Conservation (phyloP, 2,113 vertebrate species). For the Cheilinus undulatus region DNA sequence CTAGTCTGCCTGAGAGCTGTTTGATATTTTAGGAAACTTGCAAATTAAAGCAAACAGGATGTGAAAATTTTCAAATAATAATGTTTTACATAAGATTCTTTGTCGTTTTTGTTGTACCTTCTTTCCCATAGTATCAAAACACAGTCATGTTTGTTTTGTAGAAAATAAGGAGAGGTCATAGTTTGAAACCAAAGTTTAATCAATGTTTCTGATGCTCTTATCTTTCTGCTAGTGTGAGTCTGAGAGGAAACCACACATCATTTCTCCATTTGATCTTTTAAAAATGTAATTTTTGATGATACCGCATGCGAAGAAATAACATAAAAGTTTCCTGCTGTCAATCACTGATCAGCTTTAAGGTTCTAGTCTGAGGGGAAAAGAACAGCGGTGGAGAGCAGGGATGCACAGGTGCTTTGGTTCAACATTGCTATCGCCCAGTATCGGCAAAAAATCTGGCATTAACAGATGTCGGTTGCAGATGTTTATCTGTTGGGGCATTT, state of each 20-base stretch:
- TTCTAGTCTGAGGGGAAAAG: not conserved
- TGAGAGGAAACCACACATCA: too few relatives aligned
- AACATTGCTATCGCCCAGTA: too few relatives aligned
- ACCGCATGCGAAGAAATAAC: not conserved
- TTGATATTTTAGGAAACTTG: not conserved
- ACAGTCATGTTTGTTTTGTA: not conserved
- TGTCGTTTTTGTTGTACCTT: not conserved
- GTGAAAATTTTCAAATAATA: not conserved
- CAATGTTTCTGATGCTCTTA: too few relatives aligned
- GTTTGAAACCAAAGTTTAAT: not conserved
- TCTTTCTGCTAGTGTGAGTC: too few relatives aligned
- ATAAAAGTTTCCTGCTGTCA: not conserved
- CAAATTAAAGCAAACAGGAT: constrained; percentile 1
- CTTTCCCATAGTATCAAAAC: not conserved
- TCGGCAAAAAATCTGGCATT: too few relatives aligned
- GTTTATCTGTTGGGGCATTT: too few relatives aligned
- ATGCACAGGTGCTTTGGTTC: too few relatives aligned
- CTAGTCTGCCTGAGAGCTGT: not conserved
- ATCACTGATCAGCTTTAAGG: not conserved
- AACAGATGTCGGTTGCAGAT: too few relatives aligned
- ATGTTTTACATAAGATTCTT: not conserved
- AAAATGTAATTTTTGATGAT: too few relatives aligned
- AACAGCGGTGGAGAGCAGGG: not conserved
- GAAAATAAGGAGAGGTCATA: not conserved
- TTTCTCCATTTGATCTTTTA: too few relatives aligned